Evolutionary conservation across 2,797 vertebrate genomes (phyloP), one percentile per base, ranked within the genome.

Genomic region (Aotus griseimembra): DNA sequence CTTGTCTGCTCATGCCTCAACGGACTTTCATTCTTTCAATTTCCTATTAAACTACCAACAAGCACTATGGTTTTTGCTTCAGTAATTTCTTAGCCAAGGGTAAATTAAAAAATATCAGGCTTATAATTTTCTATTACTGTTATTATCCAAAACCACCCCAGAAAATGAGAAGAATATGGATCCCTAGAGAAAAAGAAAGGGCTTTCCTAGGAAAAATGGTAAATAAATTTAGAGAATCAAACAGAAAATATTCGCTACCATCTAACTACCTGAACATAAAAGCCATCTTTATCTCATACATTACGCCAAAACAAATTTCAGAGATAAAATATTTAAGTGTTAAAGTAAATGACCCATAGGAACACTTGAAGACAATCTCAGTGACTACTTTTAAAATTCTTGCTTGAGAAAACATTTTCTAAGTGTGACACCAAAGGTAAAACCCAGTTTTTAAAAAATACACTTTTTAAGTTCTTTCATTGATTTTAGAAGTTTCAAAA

Each of bases 341-440:
- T 84, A 20, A 94, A 93, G 94, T 30, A 87, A 82, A 89, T 61
- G 48, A 82, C 28, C 52, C 41, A 39, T 73, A 90, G 88, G 72
- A 75, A 73, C 10, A 70, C 10, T 70, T 36, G 30, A 88, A 84
- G n/a, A 95, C 57, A 89, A 77, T 70, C 20, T 93, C 75, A 58
- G 36, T 76, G 79, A 79, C 75, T 85, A 44, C 85, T 92, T 95
- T 84, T 89, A 50, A 76, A 81, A 57, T 7, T 8, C 12, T 61
- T 58, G 7, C 81, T 73, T 88, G 73, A 90, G 55, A 76, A 93
- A 93, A 80, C 2, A 48, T 80, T 95, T 97, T 92, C 39, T 89
- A 91, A 75, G 24, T 93, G 24, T 92, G 24, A 84, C 26, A 46
- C 36, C 20, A 77, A 93, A 95, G 44, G 48, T 7, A 41, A 85